Evolutionary conservation across 2,797 vertebrate species (phyloP).

Genomic region (Propithecus perrieri): DNA sequence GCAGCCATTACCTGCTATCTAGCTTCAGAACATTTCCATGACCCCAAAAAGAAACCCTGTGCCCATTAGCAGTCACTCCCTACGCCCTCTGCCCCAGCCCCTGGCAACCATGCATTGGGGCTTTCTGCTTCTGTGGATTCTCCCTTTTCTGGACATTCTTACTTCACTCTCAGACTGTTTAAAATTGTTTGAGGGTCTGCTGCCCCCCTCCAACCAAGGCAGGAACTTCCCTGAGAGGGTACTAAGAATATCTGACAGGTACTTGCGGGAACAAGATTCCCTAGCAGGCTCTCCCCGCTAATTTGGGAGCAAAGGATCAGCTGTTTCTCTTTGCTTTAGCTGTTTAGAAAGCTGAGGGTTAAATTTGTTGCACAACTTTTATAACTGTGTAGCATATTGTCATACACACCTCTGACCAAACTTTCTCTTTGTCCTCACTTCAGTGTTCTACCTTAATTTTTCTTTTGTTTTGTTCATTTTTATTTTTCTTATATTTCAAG

Average conservation of each 20-base stretch:
- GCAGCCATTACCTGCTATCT: neutral
- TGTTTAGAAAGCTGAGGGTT: neutral
- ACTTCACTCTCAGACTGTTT: neutral
- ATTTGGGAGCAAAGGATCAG: neutral
- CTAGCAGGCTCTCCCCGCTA: neutral
- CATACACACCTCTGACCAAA: neutral
- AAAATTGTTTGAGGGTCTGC: neutral
- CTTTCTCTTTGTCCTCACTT: neutral
- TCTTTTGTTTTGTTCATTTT: neutral
- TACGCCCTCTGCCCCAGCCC: neutral
- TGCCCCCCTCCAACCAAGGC: neutral
- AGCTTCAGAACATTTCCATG: neutral
- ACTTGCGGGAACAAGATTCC: neutral
- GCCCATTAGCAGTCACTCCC: neutral
- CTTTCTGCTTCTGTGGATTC: neutral
- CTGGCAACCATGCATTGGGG: neutral
- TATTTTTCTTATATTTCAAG: constrained; percentile 17
- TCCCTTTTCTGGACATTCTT: constrained; percentile 3
- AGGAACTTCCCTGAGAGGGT: neutral
- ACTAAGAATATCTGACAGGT: neutral
- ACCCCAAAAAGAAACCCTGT: neutral
- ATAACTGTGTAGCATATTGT: neutral
- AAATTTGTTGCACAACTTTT: neutral
- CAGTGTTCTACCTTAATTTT: neutral
- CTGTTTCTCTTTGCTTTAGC: neutral